Conservation (phyloP, 2,797 vertebrate genomes). For the Typhlichthys eigenmanni region DNA sequence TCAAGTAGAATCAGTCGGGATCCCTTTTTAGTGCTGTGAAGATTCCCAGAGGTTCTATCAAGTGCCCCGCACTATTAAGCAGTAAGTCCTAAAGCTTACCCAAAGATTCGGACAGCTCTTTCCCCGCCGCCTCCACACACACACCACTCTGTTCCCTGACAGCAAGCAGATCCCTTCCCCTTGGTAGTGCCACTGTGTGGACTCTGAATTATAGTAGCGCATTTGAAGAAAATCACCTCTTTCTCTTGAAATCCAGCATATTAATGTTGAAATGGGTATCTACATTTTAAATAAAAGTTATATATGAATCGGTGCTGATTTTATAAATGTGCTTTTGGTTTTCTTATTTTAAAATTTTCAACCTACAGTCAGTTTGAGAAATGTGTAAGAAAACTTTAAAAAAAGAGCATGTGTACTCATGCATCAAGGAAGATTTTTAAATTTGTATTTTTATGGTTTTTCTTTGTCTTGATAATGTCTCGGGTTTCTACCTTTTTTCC, state of each 20-base stretch:
- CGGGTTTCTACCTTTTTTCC: constrained; percentile 97
- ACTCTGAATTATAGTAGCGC: constrained; percentile 79
- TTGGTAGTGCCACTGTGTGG: constrained; percentile 95
- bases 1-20: constrained; percentile 62
- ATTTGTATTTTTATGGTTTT: constrained; percentile 98
- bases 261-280: constrained; percentile 98
- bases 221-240: constrained; percentile 82
- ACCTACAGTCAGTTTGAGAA: constrained; percentile 96
- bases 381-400: constrained; percentile 96
- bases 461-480: constrained; percentile 98
- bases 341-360: constrained; percentile 95
- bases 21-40: constrained; percentile 73
- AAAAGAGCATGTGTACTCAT: constrained; percentile 95
- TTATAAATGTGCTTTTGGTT: constrained; percentile 99
- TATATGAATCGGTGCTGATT: constrained; percentile 99
- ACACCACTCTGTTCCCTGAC: constrained; percentile 67
- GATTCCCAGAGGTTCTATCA: constrained; percentile 53
- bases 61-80: constrained; percentile 49
- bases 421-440: constrained; percentile 98
- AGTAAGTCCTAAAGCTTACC: constrained; percentile 65
- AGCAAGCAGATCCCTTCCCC: constrained; percentile 77
- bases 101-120: constrained; percentile 75
- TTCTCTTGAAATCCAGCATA: constrained; percentile 95
- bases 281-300: constrained; percentile 99
- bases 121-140: constrained; percentile 53